Conservation (phyloP, 1,140 invertebrate species). For the Plectrocnemia conspersa region DNA sequence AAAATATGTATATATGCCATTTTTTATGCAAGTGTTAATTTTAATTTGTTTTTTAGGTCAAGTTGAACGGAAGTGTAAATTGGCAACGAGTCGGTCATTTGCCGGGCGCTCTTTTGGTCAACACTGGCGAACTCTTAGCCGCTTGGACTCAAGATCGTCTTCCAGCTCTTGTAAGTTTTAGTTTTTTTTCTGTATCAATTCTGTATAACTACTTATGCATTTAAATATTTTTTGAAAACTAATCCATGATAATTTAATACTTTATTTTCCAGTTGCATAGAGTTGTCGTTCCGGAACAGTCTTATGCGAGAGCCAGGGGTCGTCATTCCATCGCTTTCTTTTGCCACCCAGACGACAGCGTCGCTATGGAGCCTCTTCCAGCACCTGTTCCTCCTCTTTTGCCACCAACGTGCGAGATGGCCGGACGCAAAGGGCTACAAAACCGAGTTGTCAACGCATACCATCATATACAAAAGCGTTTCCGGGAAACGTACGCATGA, state of each 20-base stretch:
- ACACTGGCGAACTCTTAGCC: constrained; percentile 72
- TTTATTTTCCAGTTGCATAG: constrained; percentile 58
- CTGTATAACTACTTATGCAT: too few relatives aligned
- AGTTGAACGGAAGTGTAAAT: constrained; percentile 58
- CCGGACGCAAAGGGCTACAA: constrained; percentile 44
- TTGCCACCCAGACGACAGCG: constrained; percentile 65
- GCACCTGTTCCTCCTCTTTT: constrained; percentile 39
- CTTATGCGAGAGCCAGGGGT: constrained; percentile 53
- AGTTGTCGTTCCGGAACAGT: constrained; percentile 63
- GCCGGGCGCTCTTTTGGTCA: constrained; percentile 71
- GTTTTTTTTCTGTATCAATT: too few relatives aligned
- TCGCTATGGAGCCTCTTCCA: constrained; percentile 54
- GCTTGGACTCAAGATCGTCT: constrained; percentile 69
- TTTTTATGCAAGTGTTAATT: too few relatives aligned
- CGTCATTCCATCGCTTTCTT: constrained; percentile 73
- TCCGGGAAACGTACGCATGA: constrained; percentile 64
- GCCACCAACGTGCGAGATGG: constrained; percentile 40
- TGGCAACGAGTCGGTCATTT: constrained; percentile 74
- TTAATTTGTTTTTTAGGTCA: constrained; percentile 56
- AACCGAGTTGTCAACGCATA: constrained; percentile 61
- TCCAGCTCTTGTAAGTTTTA: constrained; percentile 59
- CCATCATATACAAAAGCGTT: constrained; percentile 63
- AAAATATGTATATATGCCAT: too few relatives aligned
- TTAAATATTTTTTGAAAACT: too few relatives aligned
- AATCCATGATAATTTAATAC: too few relatives aligned